Base-by-base conservation (phyloP, 2,797 vertebrate species). In the Delichon dasypus region DNA sequence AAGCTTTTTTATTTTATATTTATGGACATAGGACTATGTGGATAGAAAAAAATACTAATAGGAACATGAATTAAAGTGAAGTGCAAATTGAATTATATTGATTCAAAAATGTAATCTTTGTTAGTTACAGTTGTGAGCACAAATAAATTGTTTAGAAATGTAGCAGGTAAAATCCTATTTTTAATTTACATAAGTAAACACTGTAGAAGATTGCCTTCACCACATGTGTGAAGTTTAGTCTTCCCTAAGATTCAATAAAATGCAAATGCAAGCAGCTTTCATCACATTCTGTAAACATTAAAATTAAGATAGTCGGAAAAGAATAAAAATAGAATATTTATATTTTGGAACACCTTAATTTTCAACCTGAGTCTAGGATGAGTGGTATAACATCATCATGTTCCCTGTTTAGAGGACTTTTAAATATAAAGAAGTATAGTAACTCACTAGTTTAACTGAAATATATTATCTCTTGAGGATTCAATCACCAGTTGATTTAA, bases 401-500 rank as follows among this genome's bases (percentile, higher is more conserved):
- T 94, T 72, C 90, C 81, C 71, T 76, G 9, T 68, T 91, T 80
- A 76, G 88, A 96, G 51, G 53, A 51, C 32, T 92, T 94, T 96
- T 92, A 92, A 80, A 96, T 93, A 94, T 79, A 79, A 67, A 88
- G 57, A 85, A 92, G 47, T 65, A 80, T 73, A 66, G 75, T 91
- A 74, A 89, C 78, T 95, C 88, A 81, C 36, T 93, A 92, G 53
- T 94, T 90, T 93, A 91, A 78, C 77, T 78, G 92, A 95, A 90
- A 86, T 93, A 44, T 53, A 58, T 85, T 88, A 38, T 85, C 90
- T 95, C 91, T 88, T 88, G 95, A 87, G 96, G 45, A 97, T 96
- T 97, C 93, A 94, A 80, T 97, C 91, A 90, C 81, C 77, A 88
- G 94, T 95, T 97, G 96, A 97, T 96, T 98, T 97, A 96, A 97